Conservation (phyloP, 1,140 invertebrate species). For the Drosophila pectinifera region DNA sequence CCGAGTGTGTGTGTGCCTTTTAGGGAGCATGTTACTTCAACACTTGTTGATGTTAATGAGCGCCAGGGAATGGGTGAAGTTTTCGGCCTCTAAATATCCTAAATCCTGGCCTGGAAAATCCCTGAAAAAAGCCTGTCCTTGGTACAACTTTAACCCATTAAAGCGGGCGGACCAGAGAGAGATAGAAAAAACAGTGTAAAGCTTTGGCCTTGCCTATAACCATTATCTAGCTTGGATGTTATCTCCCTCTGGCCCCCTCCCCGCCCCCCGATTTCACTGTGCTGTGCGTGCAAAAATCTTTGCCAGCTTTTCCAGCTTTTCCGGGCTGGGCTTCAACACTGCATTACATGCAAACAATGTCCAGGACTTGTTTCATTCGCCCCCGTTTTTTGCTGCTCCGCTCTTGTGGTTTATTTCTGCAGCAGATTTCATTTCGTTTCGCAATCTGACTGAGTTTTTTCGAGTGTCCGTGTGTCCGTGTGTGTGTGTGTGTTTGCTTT, state of each 20-base stretch:
- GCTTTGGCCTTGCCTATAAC: constrained; percentile 40
- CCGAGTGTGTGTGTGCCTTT: constrained; percentile 7
- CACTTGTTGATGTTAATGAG: constrained; percentile 77
- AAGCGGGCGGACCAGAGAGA: constrained; percentile 4
- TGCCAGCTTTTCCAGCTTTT: constrained; percentile 36
- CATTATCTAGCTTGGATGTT: constrained; percentile 30
- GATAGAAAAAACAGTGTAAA: constrained; percentile 1
- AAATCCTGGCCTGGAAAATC: neutral
- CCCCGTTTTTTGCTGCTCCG: constrained; percentile 16
- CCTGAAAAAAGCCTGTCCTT: constrained; percentile 1
- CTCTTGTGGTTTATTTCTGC: constrained; percentile 68
- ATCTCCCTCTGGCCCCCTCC: too few species aligned
- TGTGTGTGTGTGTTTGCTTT: constrained; percentile 12
- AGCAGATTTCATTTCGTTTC: constrained; percentile 78
- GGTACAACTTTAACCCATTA: constrained; percentile 61
- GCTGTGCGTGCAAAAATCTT: constrained; percentile 72
- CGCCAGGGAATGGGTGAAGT: neutral
- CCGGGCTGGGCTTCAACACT: constrained; percentile 21
- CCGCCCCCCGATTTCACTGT: constrained; percentile 28
- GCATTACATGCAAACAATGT: constrained; percentile 61
- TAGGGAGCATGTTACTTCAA: constrained; percentile 47
- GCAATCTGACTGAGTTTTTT: constrained; percentile 51
- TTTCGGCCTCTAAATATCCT: constrained; percentile 7
- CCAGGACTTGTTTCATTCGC: constrained; percentile 47
- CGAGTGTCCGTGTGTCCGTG: constrained; percentile 12